These are phyloP conservation scores for Drosophila helvetica DNA, from an alignment of 2,888 invertebrate species.

Conservation along the genomic window DNA sequence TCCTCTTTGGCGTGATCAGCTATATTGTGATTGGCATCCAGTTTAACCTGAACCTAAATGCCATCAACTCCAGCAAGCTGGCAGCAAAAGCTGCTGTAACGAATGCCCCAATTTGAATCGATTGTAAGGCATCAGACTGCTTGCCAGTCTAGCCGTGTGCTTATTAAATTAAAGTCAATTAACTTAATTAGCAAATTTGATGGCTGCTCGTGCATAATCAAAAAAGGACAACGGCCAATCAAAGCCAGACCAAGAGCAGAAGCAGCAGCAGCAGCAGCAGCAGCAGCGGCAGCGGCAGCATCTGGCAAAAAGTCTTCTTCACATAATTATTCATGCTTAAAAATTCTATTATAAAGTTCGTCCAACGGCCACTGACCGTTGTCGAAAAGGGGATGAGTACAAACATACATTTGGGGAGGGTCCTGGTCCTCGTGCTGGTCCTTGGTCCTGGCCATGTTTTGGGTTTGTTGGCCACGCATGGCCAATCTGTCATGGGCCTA, in stretches of 20 bases:
- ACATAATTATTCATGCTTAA: constrained; percentile 71
- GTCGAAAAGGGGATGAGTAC: background rate
- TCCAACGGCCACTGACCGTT: constrained; percentile 22
- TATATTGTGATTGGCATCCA: constrained; percentile 79
- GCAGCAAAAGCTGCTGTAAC: background rate
- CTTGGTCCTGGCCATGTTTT: constrained; percentile 15
- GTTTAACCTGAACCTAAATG: constrained; percentile 63
- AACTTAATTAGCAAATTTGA: constrained; percentile 63
- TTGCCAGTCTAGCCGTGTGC: constrained; percentile 34
- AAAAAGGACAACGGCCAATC: constrained; percentile 33
- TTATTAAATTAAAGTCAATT: constrained; percentile 67
- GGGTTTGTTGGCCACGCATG: constrained; percentile 53
- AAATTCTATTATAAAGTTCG: constrained; percentile 75
- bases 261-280: constrained; percentile 10
- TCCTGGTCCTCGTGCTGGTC: background rate
- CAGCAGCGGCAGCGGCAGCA: constrained; percentile 5
- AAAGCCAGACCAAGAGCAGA: constrained; percentile 9
- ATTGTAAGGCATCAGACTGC: background rate
- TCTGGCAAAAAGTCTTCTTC: constrained; percentile 33
- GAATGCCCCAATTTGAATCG: constrained; percentile 15
- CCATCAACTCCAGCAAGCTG: constrained; percentile 9
- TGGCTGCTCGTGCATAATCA: constrained; percentile 59
- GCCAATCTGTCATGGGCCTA: constrained; percentile 41
- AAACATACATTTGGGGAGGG: background rate
- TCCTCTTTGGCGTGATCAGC: constrained; percentile 65